Percentiles rank a stretch among this genome's conserved stretches.
Evolutionary conservation across 2,888 invertebrate genomes (phyloP).

Genomic region (Cheilosia vulpina): DNA sequence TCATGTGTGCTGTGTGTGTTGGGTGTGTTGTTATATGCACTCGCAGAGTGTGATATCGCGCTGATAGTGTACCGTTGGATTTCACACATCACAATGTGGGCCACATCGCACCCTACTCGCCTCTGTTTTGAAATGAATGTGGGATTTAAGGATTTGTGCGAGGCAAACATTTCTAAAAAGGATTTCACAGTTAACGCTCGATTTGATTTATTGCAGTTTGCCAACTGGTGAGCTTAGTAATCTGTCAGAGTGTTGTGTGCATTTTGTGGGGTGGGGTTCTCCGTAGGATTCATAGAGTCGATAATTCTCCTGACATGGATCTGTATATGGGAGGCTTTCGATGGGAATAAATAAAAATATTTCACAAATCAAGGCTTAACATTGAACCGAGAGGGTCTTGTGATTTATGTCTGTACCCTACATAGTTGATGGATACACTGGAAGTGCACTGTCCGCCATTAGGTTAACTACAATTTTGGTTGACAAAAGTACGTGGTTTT

Average conservation of each 20-base stretch:
- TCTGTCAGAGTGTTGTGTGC: constrained; percentile 31
- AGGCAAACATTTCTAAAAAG: constrained; percentile 54
- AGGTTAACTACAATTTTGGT: too few species aligned
- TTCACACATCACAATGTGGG: constrained; percentile 5
- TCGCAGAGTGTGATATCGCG: constrained; percentile 39
- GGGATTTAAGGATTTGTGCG: constrained; percentile 53
- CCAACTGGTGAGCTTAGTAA: constrained; percentile 33
- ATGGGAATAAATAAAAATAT: background rate
- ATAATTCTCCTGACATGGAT: constrained; percentile 20
- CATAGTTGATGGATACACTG: too few species aligned
- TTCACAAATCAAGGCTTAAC: background rate
- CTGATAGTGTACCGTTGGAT: constrained; percentile 15
- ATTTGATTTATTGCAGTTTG: constrained; percentile 69
- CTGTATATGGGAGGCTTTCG: background rate
- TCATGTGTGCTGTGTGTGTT: constrained; percentile 31
- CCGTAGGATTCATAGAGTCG: constrained; percentile 14
- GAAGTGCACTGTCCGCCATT: too few species aligned
- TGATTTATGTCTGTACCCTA: background rate
- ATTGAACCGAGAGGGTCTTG: background rate
- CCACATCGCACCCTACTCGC: background rate
- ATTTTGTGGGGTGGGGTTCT: background rate
- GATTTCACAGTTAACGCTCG: constrained; percentile 54
- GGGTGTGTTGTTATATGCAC: constrained; percentile 18
- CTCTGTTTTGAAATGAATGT: constrained; percentile 36
- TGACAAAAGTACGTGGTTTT: too few species aligned